A percentile compares a stretch with the other conserved stretches of the same genome.
Evolutionary conservation across 2,797 vertebrate species (phyloP).

Genomic region (Notolepis coatsorum): DNA sequence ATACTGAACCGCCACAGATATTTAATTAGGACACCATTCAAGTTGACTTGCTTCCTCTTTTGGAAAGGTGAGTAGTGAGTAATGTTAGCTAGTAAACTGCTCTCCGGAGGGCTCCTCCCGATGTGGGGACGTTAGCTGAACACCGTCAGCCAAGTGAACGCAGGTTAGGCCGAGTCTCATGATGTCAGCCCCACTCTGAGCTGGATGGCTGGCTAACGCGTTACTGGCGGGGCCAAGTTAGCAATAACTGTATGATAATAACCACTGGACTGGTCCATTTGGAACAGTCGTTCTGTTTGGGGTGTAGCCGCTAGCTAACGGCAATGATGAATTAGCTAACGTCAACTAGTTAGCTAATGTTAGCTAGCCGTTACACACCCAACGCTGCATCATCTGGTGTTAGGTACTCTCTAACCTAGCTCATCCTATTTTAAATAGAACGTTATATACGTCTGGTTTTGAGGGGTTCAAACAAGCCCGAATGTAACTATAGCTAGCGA

Average conservation of each 20-base stretch:
- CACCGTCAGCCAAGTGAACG: constrained; percentile 27
- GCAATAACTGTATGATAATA: too few species aligned
- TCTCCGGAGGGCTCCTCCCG: constrained; percentile 66
- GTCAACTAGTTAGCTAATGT: constrained; percentile 44
- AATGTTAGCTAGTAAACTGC: constrained; percentile 44
- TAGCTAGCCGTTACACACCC: constrained; percentile 77
- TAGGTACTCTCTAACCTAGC: constrained; percentile 6
- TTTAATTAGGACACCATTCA: constrained; percentile 9
- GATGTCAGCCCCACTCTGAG: constrained; percentile 32
- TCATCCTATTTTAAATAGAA: background rate
- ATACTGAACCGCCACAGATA: constrained; percentile 24
- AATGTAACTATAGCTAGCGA: background rate
- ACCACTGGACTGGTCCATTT: too few species aligned
- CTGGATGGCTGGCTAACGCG: too few species aligned
- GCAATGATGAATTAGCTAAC: constrained; percentile 43
- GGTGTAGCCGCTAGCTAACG: too few species aligned
- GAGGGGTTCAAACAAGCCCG: background rate
- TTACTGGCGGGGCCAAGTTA: too few species aligned
- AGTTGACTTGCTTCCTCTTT: constrained; percentile 19
- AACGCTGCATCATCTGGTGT: constrained; percentile 61
- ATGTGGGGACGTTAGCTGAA: constrained; percentile 44
- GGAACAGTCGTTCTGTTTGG: too few species aligned
- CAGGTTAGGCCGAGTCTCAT: constrained; percentile 27
- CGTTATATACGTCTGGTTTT: too few species aligned
- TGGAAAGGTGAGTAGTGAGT: constrained; percentile 53